A percentile compares a stretch with the other conserved stretches of the same genome.
Conservation (phyloP, 2,888 invertebrate genomes). For the Sicus ferrugineus region DNA sequence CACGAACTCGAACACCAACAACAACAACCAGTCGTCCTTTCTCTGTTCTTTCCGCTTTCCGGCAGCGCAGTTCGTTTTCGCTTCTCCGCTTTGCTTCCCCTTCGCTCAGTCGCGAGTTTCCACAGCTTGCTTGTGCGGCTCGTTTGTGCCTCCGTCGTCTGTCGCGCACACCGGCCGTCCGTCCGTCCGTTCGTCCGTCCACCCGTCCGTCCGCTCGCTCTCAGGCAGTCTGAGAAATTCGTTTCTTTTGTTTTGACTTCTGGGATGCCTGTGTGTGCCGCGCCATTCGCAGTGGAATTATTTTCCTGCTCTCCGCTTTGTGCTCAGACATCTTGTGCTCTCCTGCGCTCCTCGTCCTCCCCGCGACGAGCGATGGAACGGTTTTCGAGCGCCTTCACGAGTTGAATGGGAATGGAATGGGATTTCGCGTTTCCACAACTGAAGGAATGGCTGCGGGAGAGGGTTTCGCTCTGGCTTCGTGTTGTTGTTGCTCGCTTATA, state of each 20-base stretch:
- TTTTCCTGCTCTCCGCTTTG: conserved; percentile 1
- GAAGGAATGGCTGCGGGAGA: too few relatives aligned
- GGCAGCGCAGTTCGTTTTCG: neutral
- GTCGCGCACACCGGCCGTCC: too few relatives aligned
- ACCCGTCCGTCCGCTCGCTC: too few relatives aligned
- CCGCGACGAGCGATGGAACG: neutral
- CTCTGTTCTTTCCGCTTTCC: neutral
- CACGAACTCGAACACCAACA: neutral
- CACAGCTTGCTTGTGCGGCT: neutral
- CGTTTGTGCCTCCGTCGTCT: neutral
- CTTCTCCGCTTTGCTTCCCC: neutral
- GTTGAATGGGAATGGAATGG: neutral
- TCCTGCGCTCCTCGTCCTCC: conserved; percentile 18
- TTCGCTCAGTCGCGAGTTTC: neutral
- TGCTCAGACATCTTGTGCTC: neutral
- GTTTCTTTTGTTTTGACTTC: conserved; percentile 27
- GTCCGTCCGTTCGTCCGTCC: conserved; percentile 8
- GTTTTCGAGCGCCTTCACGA: neutral
- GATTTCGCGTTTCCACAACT: neutral
- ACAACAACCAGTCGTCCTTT: neutral
- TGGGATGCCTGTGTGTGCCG: neutral
- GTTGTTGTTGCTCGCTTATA: neutral
- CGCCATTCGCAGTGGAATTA: conserved; percentile 14
- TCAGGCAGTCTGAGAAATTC: conserved; percentile 4
- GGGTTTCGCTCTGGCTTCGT: neutral